These are phyloP conservation scores for Ips nitidus DNA, from an alignment of 1,140 invertebrate species.

Conservation along the genomic window DNA sequence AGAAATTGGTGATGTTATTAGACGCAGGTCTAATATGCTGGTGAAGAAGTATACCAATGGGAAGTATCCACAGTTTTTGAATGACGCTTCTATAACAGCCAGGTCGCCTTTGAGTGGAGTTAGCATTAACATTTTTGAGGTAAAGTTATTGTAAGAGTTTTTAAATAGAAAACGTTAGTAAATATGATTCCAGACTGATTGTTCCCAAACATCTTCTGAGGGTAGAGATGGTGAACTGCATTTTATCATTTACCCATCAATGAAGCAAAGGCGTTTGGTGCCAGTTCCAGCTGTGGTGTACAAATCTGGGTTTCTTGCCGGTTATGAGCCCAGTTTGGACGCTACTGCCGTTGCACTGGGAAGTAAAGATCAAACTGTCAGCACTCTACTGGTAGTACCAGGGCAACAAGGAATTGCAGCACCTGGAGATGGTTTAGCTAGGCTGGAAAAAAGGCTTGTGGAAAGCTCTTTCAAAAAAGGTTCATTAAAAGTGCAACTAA, in stretches of 20 bases:
- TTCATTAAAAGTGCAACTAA: slow-evolving; percentile 8
- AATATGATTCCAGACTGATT: slow-evolving; percentile 65
- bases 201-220: slow-evolving; percentile 66
- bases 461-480: slow-evolving; percentile 64
- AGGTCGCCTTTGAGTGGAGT: slow-evolving; percentile 75
- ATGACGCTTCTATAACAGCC: slow-evolving; percentile 67
- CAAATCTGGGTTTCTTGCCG: slow-evolving; percentile 72
- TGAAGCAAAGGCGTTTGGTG: slow-evolving; percentile 73
- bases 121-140: slow-evolving; percentile 77
- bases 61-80: slow-evolving; percentile 73
- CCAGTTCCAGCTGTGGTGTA: slow-evolving; percentile 80
- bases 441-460: slow-evolving; percentile 68
- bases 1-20: slow-evolving; percentile 72
- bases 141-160: slow-evolving; percentile 45
- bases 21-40: slow-evolving; percentile 74
- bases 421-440: slow-evolving; percentile 72
- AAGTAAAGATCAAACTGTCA: slow-evolving; percentile 68
- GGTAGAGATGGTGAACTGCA: slow-evolving; percentile 81
- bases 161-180: neutral
- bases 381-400: slow-evolving; percentile 77
- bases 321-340: slow-evolving; percentile 78
- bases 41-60: slow-evolving; percentile 77
- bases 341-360: slow-evolving; percentile 77
- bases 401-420: slow-evolving; percentile 59
- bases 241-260: slow-evolving; percentile 76